Evolutionary conservation across 2,113 vertebrate genomes (phyloP).

Genomic region (Cyanoramphus novaezelandiae): DNA sequence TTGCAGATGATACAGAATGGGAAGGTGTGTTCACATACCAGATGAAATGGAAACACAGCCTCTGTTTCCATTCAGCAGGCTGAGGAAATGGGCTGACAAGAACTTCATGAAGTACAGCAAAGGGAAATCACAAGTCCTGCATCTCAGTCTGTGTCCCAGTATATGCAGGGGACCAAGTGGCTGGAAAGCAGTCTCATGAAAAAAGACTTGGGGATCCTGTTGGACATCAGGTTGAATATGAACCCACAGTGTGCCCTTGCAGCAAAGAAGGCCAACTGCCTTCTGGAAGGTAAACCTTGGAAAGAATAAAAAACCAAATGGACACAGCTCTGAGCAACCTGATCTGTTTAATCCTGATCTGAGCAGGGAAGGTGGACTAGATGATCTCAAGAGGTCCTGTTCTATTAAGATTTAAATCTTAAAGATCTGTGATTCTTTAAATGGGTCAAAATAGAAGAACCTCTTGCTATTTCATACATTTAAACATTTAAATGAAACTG

Average conservation of each 20-base stretch:
- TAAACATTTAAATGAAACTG: background rate
- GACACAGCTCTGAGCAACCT: background rate
- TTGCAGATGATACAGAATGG: background rate
- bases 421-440: background rate
- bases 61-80: background rate
- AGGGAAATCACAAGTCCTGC: background rate
- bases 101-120: background rate
- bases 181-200: background rate
- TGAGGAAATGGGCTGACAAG: background rate
- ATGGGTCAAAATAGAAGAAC: background rate
- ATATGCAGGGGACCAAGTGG: background rate
- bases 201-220: accelerated
- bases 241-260: background rate
- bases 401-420: background rate
- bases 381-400: background rate
- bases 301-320: background rate
- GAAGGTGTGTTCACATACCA: background rate
- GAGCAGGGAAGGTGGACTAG: background rate
- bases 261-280: background rate
- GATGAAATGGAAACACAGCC: background rate
- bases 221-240: background rate
- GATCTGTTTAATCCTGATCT: background rate
- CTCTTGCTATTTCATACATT: background rate
- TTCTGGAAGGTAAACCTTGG: background rate
- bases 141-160: background rate